Base-by-base conservation (phyloP, 23 tunicate genomes). In the Halocynthia roretzi region DNA sequence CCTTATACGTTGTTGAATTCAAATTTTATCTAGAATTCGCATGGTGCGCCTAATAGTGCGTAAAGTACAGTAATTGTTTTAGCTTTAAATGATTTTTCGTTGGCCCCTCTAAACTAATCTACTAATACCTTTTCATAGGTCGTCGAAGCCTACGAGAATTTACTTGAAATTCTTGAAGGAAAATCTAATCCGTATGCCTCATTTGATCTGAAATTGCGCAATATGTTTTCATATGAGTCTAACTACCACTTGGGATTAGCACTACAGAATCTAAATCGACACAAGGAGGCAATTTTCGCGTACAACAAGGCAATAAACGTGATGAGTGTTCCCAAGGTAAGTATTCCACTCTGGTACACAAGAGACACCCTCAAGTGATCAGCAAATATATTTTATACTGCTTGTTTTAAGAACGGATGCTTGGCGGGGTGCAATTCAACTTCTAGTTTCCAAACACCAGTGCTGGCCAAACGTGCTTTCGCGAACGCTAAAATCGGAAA, bases 361-460 rank as follows among this genome's bases (percentile, higher is more conserved):
- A 12, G 72, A 17, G n/a, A 15, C 17, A 60, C 17, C 64, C 64
- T 60, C 17, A 15, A 60, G 17, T 17, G 64, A 67, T 67, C 2
- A 17, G 20, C 22, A 67, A 67, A 15, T 31, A 31, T 31, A 31
- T 31, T 31, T 31, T 31, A 31, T 31, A 31, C 44, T 31, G 44
- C 44, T 31, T 31, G 44, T 0, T 31, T 72, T 14, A 80, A 92
- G 98, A 86, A 82, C 72, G 98, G 98, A 8, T 92, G 98, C 63
- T 60, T 80, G 78, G 98, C 98, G 14, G 98, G 98, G 15, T 92
- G 98, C 80, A 82, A 82, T 55, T 82, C 98, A 6, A 92, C 86
- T 74, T 82, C 87, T 15, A 86, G 98, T 50, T 86, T 92, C 60
- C 98, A 92, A 68, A 92, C 98, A 51, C 98, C 98, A 15, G 81